Conservation (phyloP, 2,888 invertebrate genomes). For the Torymus texanus region DNA sequence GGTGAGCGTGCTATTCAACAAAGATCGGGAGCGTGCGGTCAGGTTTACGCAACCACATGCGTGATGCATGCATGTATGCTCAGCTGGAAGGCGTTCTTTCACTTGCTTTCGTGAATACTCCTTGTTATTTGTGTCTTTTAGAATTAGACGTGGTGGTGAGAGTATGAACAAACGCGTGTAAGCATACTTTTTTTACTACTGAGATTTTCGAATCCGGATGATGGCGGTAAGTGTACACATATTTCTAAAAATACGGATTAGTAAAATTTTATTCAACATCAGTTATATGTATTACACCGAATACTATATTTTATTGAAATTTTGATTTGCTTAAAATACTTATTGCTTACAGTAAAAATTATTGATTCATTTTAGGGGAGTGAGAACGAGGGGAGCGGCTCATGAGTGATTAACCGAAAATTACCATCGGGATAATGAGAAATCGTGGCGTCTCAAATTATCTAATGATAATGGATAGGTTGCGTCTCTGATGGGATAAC, state of each 20-base stretch:
- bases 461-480: not conserved
- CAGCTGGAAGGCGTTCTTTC: slow-evolving; percentile 23
- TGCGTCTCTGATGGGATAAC: not conserved
- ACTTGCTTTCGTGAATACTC: slow-evolving; percentile 16
- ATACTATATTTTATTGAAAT: too few species aligned
- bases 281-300: too few species aligned
- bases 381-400: not conserved
- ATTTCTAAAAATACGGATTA: too few species aligned
- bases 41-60: slow-evolving; percentile 10
- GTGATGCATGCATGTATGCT: not conserved
- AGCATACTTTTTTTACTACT: not conserved
- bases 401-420: slow-evolving; percentile 38
- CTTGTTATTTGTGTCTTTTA: slow-evolving; percentile 23
- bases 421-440: not conserved
- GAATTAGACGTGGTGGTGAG: not conserved
- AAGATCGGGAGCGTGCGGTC: slow-evolving; percentile 28
- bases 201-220: not conserved
- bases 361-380: not conserved
- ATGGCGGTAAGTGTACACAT: too few species aligned
- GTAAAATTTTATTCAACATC: too few species aligned
- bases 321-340: too few species aligned
- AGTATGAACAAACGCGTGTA: slow-evolving; percentile 7
- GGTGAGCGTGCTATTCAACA: slow-evolving; percentile 11
- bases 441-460: too few species aligned
- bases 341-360: too few species aligned